Evolutionary conservation across 2,113 vertebrate species (phyloP).

Genomic region (Arenaria interpres): DNA sequence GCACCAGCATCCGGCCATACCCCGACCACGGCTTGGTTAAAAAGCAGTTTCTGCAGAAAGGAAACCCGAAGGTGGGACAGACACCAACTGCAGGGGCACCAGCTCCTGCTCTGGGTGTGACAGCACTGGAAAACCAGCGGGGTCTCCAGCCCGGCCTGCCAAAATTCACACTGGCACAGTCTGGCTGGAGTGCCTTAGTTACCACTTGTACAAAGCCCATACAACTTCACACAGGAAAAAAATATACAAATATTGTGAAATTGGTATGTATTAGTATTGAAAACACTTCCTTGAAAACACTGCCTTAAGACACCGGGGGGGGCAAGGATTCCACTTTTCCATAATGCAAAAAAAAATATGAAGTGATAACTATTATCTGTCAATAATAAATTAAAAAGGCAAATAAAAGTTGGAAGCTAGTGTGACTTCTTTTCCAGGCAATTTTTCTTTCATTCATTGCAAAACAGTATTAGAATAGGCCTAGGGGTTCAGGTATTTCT

Average conservation of each 20-base stretch:
- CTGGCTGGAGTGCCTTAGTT: background rate
- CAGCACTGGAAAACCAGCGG: background rate
- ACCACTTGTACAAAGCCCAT: accelerated
- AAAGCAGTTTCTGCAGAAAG: background rate
- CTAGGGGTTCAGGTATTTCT: background rate
- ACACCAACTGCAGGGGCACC: background rate
- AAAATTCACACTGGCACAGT: background rate
- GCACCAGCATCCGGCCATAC: background rate
- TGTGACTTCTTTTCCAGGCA: background rate
- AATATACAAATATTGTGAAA: background rate
- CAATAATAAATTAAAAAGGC: background rate
- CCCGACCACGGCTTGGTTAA: background rate
- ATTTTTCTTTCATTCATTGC: background rate
- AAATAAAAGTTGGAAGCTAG: background rate
- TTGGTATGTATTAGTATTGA: background rate
- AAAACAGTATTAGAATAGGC: background rate
- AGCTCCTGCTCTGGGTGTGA: background rate
- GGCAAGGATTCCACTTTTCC: background rate
- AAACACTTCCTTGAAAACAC: background rate
- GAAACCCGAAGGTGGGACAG: background rate
- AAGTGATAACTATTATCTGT: background rate
- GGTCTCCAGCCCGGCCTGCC: background rate
- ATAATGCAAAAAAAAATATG: background rate
- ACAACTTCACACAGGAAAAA: background rate
- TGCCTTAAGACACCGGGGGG: background rate